Evolutionary conservation across 1,140 invertebrate genomes (phyloP).

Genomic region (Agrilus planipennis): DNA sequence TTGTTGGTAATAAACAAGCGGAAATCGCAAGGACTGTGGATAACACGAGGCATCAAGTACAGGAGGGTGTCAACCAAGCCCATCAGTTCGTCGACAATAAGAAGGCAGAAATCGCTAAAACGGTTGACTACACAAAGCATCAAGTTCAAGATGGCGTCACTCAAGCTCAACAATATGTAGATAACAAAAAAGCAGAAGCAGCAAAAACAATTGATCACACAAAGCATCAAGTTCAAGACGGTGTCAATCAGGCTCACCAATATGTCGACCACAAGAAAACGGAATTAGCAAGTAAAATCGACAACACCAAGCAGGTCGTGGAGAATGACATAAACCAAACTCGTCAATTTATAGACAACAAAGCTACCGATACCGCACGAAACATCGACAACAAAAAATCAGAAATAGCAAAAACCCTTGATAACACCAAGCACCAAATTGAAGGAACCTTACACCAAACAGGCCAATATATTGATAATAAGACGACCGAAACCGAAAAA

Average conservation of each 20-base stretch:
- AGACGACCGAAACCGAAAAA: constrained; percentile 10
- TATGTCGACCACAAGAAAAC: constrained; percentile 14
- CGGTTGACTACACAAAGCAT: constrained; percentile 2
- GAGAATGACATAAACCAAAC: constrained; percentile 5
- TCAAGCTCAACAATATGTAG: background rate
- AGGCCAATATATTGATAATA: constrained; percentile 12
- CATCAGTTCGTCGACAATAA: constrained; percentile 10
- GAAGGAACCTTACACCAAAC: background rate
- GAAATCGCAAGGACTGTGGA: constrained; percentile 2
- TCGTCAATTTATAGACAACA: constrained; percentile 16
- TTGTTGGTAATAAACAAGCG: constrained; percentile 7
- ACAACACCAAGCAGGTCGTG: constrained; percentile 5
- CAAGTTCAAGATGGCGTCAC: constrained; percentile 5
- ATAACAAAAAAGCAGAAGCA: constrained; percentile 3
- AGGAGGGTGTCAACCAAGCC: constrained; percentile 9
- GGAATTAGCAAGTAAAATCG: constrained; percentile 9
- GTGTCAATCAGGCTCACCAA: constrained; percentile 10
- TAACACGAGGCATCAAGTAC: constrained; percentile 4
- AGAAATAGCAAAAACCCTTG: background rate
- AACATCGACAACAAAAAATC: constrained; percentile 1
- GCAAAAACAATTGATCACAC: constrained; percentile 7
- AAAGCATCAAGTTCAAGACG: constrained; percentile 11
- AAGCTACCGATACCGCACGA: constrained; percentile 12
- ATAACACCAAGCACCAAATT: constrained; percentile 5
- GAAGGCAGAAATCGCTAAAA: constrained; percentile 4